phyloP scores from a whole-genome alignment of 2,113 vertebrate genomes.

The Mustela lutreola region DNA sequence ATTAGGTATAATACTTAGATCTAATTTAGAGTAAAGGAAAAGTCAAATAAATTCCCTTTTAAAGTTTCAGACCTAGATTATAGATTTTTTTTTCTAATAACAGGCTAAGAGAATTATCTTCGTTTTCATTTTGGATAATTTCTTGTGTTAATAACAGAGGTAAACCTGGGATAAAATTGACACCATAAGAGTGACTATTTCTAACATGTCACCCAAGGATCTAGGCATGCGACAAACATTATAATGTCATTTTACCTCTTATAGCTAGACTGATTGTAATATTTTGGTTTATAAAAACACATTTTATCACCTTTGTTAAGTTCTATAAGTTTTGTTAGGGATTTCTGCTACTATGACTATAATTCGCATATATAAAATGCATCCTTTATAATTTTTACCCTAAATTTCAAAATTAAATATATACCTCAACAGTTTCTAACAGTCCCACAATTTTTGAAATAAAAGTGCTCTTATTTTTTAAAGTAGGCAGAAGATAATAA shows the following conservation, averaged over 20 bases:
- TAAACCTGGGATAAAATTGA: background rate
- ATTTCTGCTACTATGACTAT: background rate
- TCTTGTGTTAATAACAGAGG: background rate
- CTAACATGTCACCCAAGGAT: background rate
- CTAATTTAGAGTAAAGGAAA: background rate
- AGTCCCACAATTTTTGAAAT: background rate
- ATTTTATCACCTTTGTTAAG: background rate
- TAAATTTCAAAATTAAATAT: conserved; percentile 5
- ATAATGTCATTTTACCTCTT: background rate
- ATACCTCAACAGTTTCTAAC: background rate
- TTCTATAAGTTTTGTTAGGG: background rate
- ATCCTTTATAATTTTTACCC: background rate
- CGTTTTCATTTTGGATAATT: background rate
- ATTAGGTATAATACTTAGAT: background rate
- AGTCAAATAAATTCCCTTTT: background rate
- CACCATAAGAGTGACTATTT: background rate
- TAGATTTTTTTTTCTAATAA: background rate
- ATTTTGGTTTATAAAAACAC: background rate
- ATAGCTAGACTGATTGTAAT: background rate
- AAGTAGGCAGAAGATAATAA: background rate
- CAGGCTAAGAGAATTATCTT: background rate
- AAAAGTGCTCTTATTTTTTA: background rate
- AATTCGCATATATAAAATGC: background rate
- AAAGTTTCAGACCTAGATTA: background rate
- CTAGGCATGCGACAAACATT: too few relatives aligned